Conservation (phyloP, 2,888 invertebrate species). For the Trissonchulus sp. region DNA sequence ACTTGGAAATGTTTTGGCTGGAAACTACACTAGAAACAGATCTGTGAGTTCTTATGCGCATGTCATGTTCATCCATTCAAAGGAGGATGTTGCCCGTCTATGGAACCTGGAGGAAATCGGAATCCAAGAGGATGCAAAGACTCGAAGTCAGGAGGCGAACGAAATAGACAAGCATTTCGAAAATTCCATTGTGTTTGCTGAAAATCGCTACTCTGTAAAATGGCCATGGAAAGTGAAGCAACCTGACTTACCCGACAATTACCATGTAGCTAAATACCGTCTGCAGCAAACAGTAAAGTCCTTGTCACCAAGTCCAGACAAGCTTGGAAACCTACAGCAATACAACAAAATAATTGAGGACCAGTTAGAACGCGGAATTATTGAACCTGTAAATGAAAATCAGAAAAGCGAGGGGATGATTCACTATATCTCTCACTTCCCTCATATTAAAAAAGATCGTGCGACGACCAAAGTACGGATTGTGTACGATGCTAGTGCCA, state of each 20-base stretch:
- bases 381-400: constrained; percentile 29
- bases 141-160: background rate
- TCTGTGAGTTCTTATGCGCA: background rate
- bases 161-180: background rate
- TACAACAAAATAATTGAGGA: constrained; percentile 29
- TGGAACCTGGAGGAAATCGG: background rate
- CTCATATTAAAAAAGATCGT: too few species aligned
- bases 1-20: background rate
- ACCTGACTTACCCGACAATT: constrained; percentile 6
- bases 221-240: background rate
- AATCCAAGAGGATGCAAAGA: background rate
- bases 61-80: background rate
- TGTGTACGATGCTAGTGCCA: too few species aligned
- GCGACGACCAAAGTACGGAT: constrained; percentile 38
- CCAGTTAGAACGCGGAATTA: constrained; percentile 26
- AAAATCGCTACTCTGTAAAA: background rate
- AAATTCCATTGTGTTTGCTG: background rate
- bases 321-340: constrained; percentile 23
- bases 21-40: background rate
- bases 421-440: constrained; percentile 37
- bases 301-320: background rate
- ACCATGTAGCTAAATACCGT: background rate
- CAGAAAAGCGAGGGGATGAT: background rate
- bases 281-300: background rate
- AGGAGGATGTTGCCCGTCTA: background rate